Percentiles rank a stretch among this genome's conserved stretches.
phyloP scores from a whole-genome alignment of 2,888 invertebrate genomes.

The Rhamphomyia laevipes region DNA sequence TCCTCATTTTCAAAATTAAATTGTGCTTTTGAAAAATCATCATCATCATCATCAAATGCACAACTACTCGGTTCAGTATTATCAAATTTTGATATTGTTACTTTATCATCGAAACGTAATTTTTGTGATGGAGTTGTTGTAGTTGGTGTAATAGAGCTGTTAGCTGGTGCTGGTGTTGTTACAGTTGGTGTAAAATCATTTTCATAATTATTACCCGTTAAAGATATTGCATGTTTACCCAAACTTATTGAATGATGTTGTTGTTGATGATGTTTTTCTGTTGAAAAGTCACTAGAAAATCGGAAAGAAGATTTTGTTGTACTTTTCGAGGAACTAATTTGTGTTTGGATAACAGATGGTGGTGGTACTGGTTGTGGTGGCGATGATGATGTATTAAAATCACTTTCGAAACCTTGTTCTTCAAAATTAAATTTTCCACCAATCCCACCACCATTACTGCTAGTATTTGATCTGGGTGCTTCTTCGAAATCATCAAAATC shows the following conservation, averaged over 20 bases:
- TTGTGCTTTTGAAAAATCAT: conserved; percentile 44
- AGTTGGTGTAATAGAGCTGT: conserved; percentile 19
- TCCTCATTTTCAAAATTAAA: conserved; percentile 37
- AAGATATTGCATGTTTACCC: background rate
- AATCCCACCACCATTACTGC: conserved; percentile 22
- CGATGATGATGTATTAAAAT: conserved; percentile 33
- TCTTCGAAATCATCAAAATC: conserved; percentile 33
- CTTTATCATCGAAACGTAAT: conserved; percentile 58
- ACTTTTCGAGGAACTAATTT: background rate
- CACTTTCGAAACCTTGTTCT: conserved; percentile 36
- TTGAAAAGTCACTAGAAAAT: conserved; percentile 53
- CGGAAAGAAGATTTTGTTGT: conserved; percentile 36
- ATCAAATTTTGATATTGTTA: conserved; percentile 42
- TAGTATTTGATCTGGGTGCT: conserved; percentile 30
- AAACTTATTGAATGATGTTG: conserved; percentile 9
- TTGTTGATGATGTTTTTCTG: conserved; percentile 28
- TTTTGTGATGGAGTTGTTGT: conserved; percentile 29
- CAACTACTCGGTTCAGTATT: conserved; percentile 20
- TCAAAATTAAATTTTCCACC: conserved; percentile 34
- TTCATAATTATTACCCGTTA: conserved; percentile 12
- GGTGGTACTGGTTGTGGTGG: conserved; percentile 22
- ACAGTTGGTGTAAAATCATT: conserved; percentile 15
- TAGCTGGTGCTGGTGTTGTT: conserved; percentile 15
- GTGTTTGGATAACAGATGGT: conserved; percentile 25
- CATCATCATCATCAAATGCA: conserved; percentile 43